Conservation (phyloP, 1,140 invertebrate species). For the Chironomus striatipennis region DNA sequence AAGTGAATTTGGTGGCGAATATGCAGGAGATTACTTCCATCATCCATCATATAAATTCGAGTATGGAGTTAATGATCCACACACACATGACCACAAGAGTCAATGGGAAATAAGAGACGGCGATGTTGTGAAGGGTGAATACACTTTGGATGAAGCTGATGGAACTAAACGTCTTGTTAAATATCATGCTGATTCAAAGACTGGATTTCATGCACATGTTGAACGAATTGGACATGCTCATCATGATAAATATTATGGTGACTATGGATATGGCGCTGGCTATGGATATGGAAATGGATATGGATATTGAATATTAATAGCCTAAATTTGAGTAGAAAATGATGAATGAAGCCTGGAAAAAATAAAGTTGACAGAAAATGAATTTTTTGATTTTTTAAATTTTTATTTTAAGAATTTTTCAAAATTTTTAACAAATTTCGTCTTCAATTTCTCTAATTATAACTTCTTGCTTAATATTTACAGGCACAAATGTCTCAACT, state of each 20-base stretch:
- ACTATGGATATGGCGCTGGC: not conserved
- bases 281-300: no score
- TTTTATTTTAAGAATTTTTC: not conserved
- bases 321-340: not conserved
- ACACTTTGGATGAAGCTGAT: slow-evolving; percentile 51
- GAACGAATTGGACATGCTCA: slow-evolving; percentile 45
- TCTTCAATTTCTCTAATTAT: not conserved
- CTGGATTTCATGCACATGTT: slow-evolving; percentile 48
- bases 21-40: slow-evolving; percentile 33
- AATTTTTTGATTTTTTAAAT: not conserved
- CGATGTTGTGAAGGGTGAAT: slow-evolving; percentile 51
- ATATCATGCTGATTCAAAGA: slow-evolving; percentile 47
- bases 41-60: slow-evolving; percentile 62
- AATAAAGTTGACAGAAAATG: no score
- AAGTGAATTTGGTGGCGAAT: slow-evolving; percentile 31
- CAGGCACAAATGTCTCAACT: not conserved
- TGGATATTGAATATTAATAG: not conserved
- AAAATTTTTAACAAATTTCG: not conserved
- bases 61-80: slow-evolving; percentile 61
- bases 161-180: slow-evolving; percentile 52
- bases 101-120: slow-evolving; percentile 53
- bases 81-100: slow-evolving; percentile 61
- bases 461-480: not conserved
- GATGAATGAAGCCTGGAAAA: no score
- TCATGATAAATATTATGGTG: slow-evolving; percentile 30